phyloP scores from a whole-genome alignment of 1,140 invertebrate species.

The Nomia melanderi region DNA sequence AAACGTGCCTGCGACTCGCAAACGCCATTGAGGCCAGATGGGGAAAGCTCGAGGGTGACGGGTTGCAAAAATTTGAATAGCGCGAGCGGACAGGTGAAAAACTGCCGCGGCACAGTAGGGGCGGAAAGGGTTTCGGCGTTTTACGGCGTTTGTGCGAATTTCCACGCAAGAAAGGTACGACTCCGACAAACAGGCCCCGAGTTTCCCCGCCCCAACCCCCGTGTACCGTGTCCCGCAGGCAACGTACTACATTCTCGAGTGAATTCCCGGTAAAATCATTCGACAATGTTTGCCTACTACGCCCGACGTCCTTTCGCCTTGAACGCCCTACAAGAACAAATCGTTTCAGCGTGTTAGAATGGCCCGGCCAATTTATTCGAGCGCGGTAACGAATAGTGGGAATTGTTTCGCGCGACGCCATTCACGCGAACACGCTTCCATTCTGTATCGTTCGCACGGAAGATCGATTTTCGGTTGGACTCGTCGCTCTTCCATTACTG shows the following conservation, averaged over 20 bases:
- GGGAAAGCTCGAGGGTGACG: neutral
- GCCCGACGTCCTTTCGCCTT: constrained; percentile 19
- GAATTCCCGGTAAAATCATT: constrained; percentile 31
- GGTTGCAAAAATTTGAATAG: neutral
- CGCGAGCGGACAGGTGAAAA: neutral
- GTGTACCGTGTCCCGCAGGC: neutral
- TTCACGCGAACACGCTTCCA: neutral
- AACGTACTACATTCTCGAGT: neutral
- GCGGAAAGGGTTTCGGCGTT: constrained; percentile 25
- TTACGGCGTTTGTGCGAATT: constrained; percentile 17
- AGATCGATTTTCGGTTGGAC: no score
- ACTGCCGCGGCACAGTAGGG: neutral
- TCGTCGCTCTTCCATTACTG: no score
- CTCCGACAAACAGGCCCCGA: neutral
- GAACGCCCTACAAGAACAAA: neutral
- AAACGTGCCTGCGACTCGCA: neutral
- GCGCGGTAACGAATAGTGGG: neutral
- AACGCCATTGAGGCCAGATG: neutral
- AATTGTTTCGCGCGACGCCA: neutral
- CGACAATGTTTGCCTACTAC: constrained; percentile 22
- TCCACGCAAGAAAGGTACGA: constrained; percentile 10
- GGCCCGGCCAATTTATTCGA: neutral
- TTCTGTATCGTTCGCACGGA: neutral
- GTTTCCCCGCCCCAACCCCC: no score
- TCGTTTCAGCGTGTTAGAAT: neutral